Evolutionary conservation across 2,888 invertebrate genomes (phyloP), one percentile per base, ranked within the genome.

Genomic region (Habrosyne pyritoides): DNA sequence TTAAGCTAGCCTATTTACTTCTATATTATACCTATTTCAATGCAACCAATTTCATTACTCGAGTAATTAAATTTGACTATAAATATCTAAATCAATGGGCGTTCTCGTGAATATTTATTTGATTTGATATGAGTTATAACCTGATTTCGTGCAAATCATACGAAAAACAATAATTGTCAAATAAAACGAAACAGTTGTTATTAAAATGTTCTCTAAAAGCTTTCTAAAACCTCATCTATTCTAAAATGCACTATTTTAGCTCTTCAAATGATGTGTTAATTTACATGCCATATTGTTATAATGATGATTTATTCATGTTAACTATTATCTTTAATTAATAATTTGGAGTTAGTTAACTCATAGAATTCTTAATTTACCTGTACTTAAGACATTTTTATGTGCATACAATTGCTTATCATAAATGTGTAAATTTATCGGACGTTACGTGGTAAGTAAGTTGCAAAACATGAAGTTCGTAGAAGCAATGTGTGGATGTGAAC

Each of bases 201-300:
- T 24, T 10, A 50, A 7, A 28, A 50, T 28, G 21, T 30, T 21
- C 28, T 50, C 83, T 87, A 88, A 75, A 83, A 88, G 86, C 83
- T 75, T 69, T 77, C 84, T 84, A 85, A 69, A 59, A 69, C 70
- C 71, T 80, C 59, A 71, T 72, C 81, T 79, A 83, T 73, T 74
- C 84, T 86, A 85, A 74, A 72, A 83, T 83, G 83, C 86, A 75
- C 73, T 81, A 83, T 82, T 77, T 74, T 72, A 82, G 81, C 79
- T 73, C 60, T 62, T 69, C 60, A 63, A 62, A 79, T 75, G 71
- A 59, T 67, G 61, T 64, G 73, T 83, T 75, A 76, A 58, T 77
- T 72, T 67, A 74, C 86, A 87, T 87, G 87, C 86, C 67, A 65
- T 67, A 69, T 69, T 56, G 66, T 63, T 55, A 62, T 70, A 63